phyloP scores from a whole-genome alignment of 2,113 vertebrate species.

The Zosterops borbonicus region DNA sequence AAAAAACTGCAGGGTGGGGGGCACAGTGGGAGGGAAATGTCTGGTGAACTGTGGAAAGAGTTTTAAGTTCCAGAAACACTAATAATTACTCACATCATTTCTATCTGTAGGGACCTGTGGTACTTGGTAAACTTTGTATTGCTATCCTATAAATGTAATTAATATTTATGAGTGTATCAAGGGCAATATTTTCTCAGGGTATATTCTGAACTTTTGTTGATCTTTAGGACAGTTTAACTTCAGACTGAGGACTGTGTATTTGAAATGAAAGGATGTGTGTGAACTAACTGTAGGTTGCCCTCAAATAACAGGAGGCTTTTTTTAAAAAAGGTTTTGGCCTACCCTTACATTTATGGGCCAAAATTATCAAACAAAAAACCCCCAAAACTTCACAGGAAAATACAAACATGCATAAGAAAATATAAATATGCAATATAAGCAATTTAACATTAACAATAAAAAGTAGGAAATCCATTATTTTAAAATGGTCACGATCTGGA shows the following conservation, averaged over 20 bases:
- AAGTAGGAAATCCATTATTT: background rate
- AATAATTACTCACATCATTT: background rate
- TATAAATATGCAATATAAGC: background rate
- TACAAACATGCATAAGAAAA: background rate
- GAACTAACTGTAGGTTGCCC: background rate
- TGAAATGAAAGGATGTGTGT: background rate
- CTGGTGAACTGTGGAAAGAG: background rate
- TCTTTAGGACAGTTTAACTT: background rate
- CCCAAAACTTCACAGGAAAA: background rate
- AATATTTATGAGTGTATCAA: conserved; percentile 23
- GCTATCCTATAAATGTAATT: background rate
- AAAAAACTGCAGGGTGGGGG: background rate
- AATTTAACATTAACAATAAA: background rate
- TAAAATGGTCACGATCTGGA: background rate
- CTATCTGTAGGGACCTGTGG: background rate
- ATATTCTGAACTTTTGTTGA: background rate
- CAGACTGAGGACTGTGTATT: background rate
- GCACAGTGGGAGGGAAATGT: background rate
- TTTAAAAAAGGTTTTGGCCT: background rate
- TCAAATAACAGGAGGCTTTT: background rate
- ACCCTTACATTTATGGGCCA: background rate
- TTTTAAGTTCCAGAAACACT: background rate
- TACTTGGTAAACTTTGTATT: background rate
- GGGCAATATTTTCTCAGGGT: background rate
- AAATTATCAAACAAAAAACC: background rate